phyloP scores from a whole-genome alignment of 2,113 vertebrate genomes.

The Sceloporus tristichus region DNA sequence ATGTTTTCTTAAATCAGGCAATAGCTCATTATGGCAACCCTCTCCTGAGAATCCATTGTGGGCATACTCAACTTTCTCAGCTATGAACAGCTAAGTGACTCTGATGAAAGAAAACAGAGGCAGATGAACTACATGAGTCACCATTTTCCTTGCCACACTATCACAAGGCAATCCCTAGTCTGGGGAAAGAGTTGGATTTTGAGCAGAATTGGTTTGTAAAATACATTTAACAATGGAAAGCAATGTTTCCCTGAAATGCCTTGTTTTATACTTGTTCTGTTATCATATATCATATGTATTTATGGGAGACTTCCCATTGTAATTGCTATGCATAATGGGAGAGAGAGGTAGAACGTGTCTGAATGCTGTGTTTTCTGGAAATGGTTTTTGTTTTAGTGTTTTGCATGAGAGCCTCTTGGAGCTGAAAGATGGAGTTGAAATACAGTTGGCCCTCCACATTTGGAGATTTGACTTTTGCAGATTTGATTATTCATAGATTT shows the following conservation, averaged over 20 bases:
- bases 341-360: neutral
- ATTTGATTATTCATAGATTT: no score
- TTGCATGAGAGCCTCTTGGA: no score
- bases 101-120: neutral
- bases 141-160: neutral
- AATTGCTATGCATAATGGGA: neutral
- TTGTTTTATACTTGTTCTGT: no score
- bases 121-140: neutral
- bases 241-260: neutral
- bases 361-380: neutral
- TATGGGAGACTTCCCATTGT: neutral
- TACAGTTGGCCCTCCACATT: no score
- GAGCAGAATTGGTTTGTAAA: neutral
- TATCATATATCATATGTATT: neutral
- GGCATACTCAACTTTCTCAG: neutral
- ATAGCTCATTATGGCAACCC: neutral
- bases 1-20: no score
- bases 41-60: neutral
- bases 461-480: no score
- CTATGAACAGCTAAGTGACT: neutral
- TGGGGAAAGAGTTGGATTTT: constrained; percentile 8
- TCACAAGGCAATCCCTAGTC: neutral
- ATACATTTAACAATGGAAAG: constrained; percentile 15
- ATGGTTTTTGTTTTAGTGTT: neutral
- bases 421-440: no score